phyloP scores from a whole-genome alignment of 2,888 invertebrate genomes.

The Netelia inedita region DNA sequence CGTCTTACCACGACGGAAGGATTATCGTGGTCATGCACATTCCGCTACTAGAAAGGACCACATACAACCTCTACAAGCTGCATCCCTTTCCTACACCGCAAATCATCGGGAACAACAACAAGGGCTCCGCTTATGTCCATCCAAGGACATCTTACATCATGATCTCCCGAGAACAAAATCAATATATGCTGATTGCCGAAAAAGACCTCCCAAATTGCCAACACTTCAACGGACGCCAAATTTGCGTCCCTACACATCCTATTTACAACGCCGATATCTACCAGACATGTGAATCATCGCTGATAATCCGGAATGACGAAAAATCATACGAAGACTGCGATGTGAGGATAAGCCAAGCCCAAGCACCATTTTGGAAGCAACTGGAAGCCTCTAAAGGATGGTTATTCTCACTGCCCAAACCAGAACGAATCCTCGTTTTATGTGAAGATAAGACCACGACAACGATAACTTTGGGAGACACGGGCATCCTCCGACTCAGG shows the following conservation, averaged over 20 bases:
- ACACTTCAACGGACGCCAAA: too few relatives aligned
- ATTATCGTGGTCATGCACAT: neutral
- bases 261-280: too few relatives aligned
- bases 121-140: neutral
- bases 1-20: neutral
- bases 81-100: neutral
- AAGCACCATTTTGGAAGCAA: conserved; percentile 10
- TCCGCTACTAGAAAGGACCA: neutral
- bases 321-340: too few relatives aligned
- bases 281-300: too few relatives aligned
- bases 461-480: too few relatives aligned
- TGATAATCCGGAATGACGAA: too few relatives aligned
- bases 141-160: neutral
- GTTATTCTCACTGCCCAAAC: neutral
- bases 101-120: neutral
- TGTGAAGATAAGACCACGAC: too few relatives aligned
- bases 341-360: neutral
- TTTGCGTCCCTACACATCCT: too few relatives aligned
- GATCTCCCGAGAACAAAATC: neutral
- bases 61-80: neutral
- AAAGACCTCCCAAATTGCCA: too few relatives aligned
- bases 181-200: neutral
- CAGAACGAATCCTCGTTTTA: neutral
- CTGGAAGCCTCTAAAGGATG: neutral
- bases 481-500: too few relatives aligned